phyloP scores from a whole-genome alignment of 1,140 invertebrate genomes.

The Papilio dardanus region DNA sequence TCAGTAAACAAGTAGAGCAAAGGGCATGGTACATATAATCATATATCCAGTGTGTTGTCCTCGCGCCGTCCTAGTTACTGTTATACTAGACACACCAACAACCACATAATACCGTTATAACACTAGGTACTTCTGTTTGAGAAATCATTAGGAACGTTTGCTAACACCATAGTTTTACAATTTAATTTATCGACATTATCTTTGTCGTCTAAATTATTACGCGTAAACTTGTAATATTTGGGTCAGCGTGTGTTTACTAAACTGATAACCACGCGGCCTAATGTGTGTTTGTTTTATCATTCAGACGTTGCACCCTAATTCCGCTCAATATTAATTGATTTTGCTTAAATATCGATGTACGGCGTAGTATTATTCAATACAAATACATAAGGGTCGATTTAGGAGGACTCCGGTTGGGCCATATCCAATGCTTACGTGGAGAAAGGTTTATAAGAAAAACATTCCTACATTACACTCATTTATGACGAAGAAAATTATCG shows the following conservation, averaged over 20 bases:
- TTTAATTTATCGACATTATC: slow-evolving; percentile 13
- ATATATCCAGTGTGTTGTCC: slow-evolving; percentile 2
- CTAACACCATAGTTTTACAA: background rate
- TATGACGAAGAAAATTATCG: background rate
- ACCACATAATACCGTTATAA: slow-evolving; percentile 10
- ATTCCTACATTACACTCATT: too few relatives aligned
- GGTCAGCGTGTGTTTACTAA: slow-evolving; percentile 17
- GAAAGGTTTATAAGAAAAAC: too few relatives aligned
- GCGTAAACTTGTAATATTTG: slow-evolving; percentile 19
- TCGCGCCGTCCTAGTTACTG: slow-evolving; percentile 2
- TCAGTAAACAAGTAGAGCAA: background rate
- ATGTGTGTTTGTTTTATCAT: slow-evolving; percentile 16
- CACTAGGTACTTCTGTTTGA: background rate
- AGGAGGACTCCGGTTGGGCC: too few relatives aligned
- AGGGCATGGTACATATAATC: background rate
- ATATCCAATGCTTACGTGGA: too few relatives aligned
- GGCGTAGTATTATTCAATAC: background rate
- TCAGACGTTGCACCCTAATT: background rate
- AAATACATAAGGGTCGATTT: too few relatives aligned
- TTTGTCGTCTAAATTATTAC: slow-evolving; percentile 1
- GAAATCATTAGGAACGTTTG: background rate
- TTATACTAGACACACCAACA: background rate
- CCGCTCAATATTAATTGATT: background rate
- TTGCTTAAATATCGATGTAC: background rate
- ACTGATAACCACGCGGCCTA: background rate